Percentiles rank a stretch among this genome's conserved stretches.
phyloP scores from a whole-genome alignment of 2,113 vertebrate species.

The Mirounga angustirostris region DNA sequence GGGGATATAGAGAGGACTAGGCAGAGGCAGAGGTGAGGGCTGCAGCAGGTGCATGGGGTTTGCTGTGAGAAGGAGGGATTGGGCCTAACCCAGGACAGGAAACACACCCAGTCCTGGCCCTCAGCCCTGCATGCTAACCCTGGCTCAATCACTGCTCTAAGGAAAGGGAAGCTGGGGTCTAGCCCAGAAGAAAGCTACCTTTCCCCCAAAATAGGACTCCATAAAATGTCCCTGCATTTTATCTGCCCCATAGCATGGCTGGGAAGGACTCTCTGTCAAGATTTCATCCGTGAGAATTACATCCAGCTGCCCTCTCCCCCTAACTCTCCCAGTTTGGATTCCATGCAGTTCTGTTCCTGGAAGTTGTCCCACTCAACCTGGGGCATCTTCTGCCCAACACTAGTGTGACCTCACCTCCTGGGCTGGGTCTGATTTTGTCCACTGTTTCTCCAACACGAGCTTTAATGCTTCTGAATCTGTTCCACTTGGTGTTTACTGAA shows the following conservation, averaged over 20 bases:
- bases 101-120: neutral
- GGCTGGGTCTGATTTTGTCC: neutral
- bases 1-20: neutral
- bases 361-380: neutral
- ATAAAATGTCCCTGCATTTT: constrained; percentile 28
- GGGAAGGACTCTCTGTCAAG: neutral
- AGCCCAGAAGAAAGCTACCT: neutral
- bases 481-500: neutral
- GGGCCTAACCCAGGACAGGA: neutral
- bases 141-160: neutral
- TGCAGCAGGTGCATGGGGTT: neutral
- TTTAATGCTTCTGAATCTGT: neutral
- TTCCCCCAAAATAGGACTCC: constrained; percentile 57
- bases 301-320: neutral
- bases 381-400: neutral
- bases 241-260: neutral
- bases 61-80: neutral
- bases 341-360: neutral
- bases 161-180: neutral
- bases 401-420: neutral
- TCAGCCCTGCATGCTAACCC: neutral
- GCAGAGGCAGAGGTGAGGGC: neutral
- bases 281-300: neutral
- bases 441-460: neutral
- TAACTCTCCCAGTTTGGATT: neutral